A percentile compares a stretch with the other conserved stretches of the same genome.
These are phyloP conservation scores for Orestias chungarensis DNA, from an alignment of 2,797 vertebrate genomes.

Conservation along the genomic window DNA sequence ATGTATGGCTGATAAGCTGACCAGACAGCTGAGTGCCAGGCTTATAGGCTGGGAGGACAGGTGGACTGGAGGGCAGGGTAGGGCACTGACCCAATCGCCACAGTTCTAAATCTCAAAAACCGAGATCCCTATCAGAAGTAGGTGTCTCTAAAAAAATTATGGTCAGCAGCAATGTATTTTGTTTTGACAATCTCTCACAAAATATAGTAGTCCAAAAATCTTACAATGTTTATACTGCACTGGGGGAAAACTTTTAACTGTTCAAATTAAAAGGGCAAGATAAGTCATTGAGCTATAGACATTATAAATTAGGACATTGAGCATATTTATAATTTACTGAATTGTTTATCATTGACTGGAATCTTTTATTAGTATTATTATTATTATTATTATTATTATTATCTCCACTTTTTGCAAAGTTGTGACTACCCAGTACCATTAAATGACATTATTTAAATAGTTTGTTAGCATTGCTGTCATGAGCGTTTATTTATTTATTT, in stretches of 20 bases:
- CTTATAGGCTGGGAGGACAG: slow-evolving; percentile 51
- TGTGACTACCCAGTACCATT: background rate
- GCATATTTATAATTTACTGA: background rate
- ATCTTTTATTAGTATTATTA: too few relatives aligned
- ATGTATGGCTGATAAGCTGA: slow-evolving; percentile 57
- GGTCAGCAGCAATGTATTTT: background rate
- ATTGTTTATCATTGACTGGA: background rate
- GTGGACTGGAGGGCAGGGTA: slow-evolving; percentile 53
- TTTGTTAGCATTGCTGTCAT: background rate
- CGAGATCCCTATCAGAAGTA: slow-evolving; percentile 7
- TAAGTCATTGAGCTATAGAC: background rate
- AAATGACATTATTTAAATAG: background rate
- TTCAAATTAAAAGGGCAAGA: background rate
- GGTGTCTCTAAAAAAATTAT: background rate
- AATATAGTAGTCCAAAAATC: background rate
- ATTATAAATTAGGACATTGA: background rate
- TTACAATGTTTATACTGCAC: background rate
- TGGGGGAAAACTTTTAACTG: background rate
- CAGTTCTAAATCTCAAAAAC: slow-evolving; percentile 27
- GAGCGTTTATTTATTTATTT: background rate
- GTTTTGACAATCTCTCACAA: background rate
- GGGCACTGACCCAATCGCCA: slow-evolving; percentile 35
- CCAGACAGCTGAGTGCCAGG: slow-evolving; percentile 61
- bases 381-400: too few relatives aligned
- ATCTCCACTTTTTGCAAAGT: background rate